phyloP scores from a whole-genome alignment of 1,140 invertebrate genomes.

The Conus betulinus region DNA sequence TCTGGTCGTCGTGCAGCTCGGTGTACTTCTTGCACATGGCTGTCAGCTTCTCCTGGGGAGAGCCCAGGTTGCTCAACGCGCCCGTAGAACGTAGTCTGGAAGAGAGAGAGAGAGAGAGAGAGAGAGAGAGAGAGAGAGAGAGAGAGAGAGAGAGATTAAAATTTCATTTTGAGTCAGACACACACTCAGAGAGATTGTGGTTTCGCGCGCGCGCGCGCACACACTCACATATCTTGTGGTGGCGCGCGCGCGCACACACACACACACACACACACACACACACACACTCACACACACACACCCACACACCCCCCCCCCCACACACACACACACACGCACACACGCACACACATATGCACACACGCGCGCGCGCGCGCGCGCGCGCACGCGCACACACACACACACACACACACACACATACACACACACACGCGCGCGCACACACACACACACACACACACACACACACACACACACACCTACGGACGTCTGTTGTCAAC shows the following conservation, averaged over 20 bases:
- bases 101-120: too few relatives aligned
- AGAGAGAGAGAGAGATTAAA: too few relatives aligned
- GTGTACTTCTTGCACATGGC: background rate
- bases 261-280: background rate
- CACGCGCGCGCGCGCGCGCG: background rate
- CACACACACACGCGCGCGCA: background rate
- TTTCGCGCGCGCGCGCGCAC: background rate
- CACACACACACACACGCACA: background rate
- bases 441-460: background rate
- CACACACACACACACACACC: too few relatives aligned
- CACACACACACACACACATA: background rate
- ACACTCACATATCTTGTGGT: background rate
- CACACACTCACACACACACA: background rate
- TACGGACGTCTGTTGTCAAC: too few relatives aligned
- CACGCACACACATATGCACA: background rate
- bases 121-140: too few relatives aligned
- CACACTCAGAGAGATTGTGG: background rate
- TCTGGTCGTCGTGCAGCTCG: background rate
- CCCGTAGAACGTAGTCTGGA: background rate
- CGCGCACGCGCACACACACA: background rate
- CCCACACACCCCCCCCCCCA: background rate
- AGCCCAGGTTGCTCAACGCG: background rate
- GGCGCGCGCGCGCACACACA: background rate
- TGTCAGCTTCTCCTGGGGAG: background rate
- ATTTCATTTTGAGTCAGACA: background rate